Percentiles rank a stretch among this genome's conserved stretches.
Conservation (phyloP, 2,888 invertebrate genomes). For the Tromatobia lineatoria region DNA sequence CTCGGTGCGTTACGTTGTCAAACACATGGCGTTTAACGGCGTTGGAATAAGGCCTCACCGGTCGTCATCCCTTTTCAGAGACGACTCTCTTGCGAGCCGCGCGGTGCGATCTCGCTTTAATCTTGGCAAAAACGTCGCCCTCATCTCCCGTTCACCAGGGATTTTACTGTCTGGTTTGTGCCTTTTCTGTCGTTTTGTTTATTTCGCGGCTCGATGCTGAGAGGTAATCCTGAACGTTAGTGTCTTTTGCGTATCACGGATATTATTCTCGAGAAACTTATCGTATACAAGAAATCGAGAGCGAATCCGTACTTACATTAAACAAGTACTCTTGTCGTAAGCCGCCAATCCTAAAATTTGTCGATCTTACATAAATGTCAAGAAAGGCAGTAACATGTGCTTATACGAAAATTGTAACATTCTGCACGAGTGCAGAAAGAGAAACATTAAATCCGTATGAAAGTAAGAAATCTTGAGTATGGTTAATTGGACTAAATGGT, state of each 20-base stretch:
- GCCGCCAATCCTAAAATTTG: neutral
- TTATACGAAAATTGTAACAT: neutral
- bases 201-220: conserved; percentile 53
- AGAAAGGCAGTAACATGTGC: too few species aligned
- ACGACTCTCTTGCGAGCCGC: conserved; percentile 47
- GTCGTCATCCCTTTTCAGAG: conserved; percentile 71
- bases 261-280: conserved; percentile 37
- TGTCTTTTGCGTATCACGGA: conserved; percentile 55
- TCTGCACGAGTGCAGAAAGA: too few species aligned
- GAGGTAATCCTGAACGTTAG: conserved; percentile 35
- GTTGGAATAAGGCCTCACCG: conserved; percentile 79
- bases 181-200: conserved; percentile 41
- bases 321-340: neutral
- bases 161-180: conserved; percentile 48
- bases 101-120: conserved; percentile 64
- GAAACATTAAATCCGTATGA: too few species aligned
- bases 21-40: conserved; percentile 83
- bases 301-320: neutral
- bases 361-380: too few species aligned
- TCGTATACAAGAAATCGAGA: conserved; percentile 17
- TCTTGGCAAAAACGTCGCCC: conserved; percentile 52
- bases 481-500: too few species aligned
- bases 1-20: conserved; percentile 83
- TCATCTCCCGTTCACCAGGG: conserved; percentile 55
- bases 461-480: too few species aligned